Conservation (phyloP, 2,113 vertebrate species). For the Rhombomys opimus region DNA sequence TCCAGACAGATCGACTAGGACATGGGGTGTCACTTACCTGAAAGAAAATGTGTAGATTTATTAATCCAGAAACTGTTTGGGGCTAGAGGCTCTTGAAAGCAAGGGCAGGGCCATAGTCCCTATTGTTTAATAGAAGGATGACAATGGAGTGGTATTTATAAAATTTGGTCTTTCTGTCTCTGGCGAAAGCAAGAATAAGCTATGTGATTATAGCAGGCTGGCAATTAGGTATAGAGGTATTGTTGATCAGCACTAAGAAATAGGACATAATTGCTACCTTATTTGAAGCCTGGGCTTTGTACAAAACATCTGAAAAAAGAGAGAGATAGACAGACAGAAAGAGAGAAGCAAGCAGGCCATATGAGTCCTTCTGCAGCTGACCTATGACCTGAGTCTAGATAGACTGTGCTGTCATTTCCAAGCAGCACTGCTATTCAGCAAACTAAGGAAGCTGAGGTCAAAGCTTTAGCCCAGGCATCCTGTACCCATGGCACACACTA, state of each 20-base stretch:
- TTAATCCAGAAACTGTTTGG: slow-evolving; percentile 81
- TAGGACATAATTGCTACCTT: slow-evolving; percentile 77
- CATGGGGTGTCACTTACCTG: slow-evolving; percentile 83
- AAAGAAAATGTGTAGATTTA: slow-evolving; percentile 84
- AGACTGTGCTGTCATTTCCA: slow-evolving; percentile 63
- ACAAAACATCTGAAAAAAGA: slow-evolving; percentile 42
- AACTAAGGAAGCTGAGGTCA: slow-evolving; percentile 61
- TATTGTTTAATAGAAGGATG: slow-evolving; percentile 82
- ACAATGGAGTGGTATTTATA: slow-evolving; percentile 77
- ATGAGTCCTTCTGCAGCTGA: slow-evolving; percentile 73
- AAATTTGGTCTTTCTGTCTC: slow-evolving; percentile 74
- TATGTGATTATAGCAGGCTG: slow-evolving; percentile 74
- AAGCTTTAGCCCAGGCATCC: neutral
- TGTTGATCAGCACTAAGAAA: slow-evolving; percentile 70
- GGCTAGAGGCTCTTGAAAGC: slow-evolving; percentile 80
- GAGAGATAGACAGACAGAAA: rapidly evolving
- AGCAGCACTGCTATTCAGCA: slow-evolving; percentile 64
- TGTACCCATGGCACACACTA: rapidly evolving
- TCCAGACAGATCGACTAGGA: slow-evolving; percentile 83
- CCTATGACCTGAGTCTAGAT: slow-evolving; percentile 72
- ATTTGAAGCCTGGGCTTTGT: slow-evolving; percentile 79
- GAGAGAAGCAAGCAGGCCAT: neutral
- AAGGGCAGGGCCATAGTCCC: slow-evolving; percentile 77
- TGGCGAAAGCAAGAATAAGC: slow-evolving; percentile 76
- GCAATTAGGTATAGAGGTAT: slow-evolving; percentile 78